Evolutionary conservation across 2,113 vertebrate genomes (phyloP).

Genomic region (Alexandromys fortis): DNA sequence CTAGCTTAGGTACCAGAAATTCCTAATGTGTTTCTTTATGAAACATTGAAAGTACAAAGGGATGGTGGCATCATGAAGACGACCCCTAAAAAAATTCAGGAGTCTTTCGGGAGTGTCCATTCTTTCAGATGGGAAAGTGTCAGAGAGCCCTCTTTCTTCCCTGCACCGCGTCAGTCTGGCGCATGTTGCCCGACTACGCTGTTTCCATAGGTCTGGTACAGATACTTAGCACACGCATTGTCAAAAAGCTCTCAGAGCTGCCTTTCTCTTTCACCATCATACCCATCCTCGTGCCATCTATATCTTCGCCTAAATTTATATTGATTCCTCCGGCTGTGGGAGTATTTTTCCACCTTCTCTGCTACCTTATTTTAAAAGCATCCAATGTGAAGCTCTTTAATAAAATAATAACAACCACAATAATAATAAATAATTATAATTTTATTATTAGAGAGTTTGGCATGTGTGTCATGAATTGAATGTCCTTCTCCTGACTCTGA

Average conservation of each 20-base stretch:
- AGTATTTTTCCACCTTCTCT: not conserved
- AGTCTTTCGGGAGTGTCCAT: not conserved
- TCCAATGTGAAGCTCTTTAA: not conserved
- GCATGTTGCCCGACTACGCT: not conserved
- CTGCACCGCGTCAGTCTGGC: rapidly evolving
- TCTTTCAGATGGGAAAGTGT: not conserved
- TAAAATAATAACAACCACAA: not conserved
- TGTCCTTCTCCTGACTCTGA: not conserved
- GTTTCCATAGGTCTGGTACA: not conserved
- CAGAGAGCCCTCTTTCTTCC: not conserved
- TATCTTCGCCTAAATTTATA: not conserved
- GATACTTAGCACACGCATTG: not conserved
- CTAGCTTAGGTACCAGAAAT: constrained; percentile 5
- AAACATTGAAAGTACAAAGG: not conserved
- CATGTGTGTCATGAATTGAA: not conserved
- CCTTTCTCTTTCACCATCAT: not conserved
- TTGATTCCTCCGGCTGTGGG: not conserved
- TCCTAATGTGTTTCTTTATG: not conserved
- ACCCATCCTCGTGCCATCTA: not conserved
- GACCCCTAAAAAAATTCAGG: not conserved
- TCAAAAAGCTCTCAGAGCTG: not conserved
- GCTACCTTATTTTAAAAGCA: not conserved
- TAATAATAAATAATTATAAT: not conserved
- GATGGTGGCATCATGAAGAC: not conserved
- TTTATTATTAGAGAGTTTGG: not conserved